These are phyloP conservation scores for Macrotus californicus DNA, from an alignment of 2,113 vertebrate species.

Conservation along the genomic window DNA sequence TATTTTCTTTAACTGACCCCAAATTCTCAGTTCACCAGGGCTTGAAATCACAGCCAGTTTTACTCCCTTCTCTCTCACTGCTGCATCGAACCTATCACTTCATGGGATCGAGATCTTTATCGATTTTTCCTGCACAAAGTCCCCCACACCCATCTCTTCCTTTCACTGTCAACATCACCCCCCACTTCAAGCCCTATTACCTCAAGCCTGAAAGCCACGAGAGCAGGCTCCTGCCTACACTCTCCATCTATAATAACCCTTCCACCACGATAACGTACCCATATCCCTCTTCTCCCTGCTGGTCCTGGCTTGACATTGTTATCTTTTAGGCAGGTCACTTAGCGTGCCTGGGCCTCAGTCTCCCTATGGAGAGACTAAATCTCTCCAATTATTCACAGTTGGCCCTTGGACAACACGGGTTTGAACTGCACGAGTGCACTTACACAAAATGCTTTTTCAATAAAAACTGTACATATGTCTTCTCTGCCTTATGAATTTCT, in stretches of 20 bases:
- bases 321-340: background rate
- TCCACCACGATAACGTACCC: background rate
- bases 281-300: background rate
- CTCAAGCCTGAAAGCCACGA: background rate
- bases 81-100: background rate
- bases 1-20: background rate
- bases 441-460: background rate
- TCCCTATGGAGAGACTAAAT: background rate
- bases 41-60: slow-evolving; percentile 7
- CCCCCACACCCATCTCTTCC: background rate
- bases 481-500: background rate
- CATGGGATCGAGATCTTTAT: background rate
- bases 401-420: background rate
- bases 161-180: background rate
- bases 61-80: background rate
- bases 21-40: background rate
- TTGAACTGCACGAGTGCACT: background rate
- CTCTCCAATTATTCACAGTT: background rate
- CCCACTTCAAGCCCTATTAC: background rate
- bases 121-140: background rate
- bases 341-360: background rate
- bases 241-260: background rate
- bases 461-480: background rate
- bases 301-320: background rate
- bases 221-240: too few relatives aligned